Conservation (phyloP, 2,888 invertebrate genomes). For the Ypsolopha scabrella region DNA sequence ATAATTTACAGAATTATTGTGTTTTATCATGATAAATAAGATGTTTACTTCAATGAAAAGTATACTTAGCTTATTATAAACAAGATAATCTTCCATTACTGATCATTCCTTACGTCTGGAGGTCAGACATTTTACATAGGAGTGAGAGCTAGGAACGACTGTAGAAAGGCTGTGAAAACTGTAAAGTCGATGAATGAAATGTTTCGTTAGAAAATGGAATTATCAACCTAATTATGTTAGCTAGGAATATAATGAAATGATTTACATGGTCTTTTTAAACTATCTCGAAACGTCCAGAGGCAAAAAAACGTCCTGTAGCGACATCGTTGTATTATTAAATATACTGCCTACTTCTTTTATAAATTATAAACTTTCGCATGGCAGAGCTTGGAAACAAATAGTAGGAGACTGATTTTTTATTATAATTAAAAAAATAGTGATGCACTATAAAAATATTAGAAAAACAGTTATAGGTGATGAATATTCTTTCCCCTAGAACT, state of each 20-base stretch:
- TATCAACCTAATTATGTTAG: constrained; percentile 9
- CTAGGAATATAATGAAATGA: constrained; percentile 20
- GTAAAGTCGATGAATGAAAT: constrained; percentile 27
- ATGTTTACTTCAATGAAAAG: neutral
- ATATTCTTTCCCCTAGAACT: neutral
- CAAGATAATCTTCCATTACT: constrained; percentile 20
- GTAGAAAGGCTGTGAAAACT: constrained; percentile 64
- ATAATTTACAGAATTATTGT: neutral
- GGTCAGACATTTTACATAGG: constrained; percentile 34
- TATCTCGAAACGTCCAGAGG: constrained; percentile 47
- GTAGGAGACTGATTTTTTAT: constrained; percentile 69
- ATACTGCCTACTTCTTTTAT: constrained; percentile 8
- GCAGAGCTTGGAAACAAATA: constrained; percentile 55
- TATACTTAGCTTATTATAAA: neutral
- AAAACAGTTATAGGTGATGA: constrained; percentile 6
- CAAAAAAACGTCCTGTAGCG: constrained; percentile 11
- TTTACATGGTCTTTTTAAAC: constrained; percentile 26
- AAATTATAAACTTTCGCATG: constrained; percentile 29
- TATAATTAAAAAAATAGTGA: constrained; percentile 43
- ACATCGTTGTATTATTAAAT: neutral
- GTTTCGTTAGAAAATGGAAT: constrained; percentile 17
- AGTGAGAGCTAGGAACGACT: constrained; percentile 58
- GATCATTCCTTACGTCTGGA: constrained; percentile 52
- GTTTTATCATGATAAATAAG: neutral
- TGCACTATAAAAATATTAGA: constrained; percentile 53